Evolutionary conservation across 1,140 invertebrate species (phyloP).

Genomic region (Telenomus remus): DNA sequence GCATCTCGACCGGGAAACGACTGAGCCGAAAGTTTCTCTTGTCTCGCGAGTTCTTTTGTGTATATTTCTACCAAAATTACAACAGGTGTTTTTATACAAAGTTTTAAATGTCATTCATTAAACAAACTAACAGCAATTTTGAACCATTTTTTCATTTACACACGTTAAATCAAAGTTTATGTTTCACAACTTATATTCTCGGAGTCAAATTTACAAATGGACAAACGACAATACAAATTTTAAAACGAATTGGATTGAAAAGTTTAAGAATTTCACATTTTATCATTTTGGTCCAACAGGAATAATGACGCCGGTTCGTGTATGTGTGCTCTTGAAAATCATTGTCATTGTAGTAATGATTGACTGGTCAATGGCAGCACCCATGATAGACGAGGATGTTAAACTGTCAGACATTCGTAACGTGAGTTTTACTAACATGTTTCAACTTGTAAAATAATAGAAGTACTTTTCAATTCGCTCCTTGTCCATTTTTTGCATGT

Average conservation of each 20-base stretch:
- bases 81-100: slow-evolving; percentile 22
- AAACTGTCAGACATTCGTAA: slow-evolving; percentile 26
- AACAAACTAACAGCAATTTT: too few relatives aligned
- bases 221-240: neutral
- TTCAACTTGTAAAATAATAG: too few relatives aligned
- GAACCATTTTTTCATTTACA: too few relatives aligned
- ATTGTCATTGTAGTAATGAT: slow-evolving; percentile 35
- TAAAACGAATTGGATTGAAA: neutral
- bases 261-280: slow-evolving; percentile 8
- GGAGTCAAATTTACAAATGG: too few relatives aligned
- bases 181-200: too few relatives aligned
- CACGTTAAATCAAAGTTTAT: too few relatives aligned
- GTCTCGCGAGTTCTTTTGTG: slow-evolving; percentile 16
- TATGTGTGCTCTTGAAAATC: slow-evolving; percentile 26
- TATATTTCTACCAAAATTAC: neutral
- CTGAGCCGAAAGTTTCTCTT: slow-evolving; percentile 20
- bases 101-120: neutral
- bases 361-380: slow-evolving; percentile 36
- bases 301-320: slow-evolving; percentile 32
- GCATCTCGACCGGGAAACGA: slow-evolving; percentile 34
- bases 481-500: too few relatives aligned
- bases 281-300: slow-evolving; percentile 27
- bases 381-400: slow-evolving; percentile 30
- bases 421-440: slow-evolving; percentile 24
- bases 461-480: too few relatives aligned